Conservation (phyloP, 2,797 vertebrate genomes). For the Oreortyx pictus region DNA sequence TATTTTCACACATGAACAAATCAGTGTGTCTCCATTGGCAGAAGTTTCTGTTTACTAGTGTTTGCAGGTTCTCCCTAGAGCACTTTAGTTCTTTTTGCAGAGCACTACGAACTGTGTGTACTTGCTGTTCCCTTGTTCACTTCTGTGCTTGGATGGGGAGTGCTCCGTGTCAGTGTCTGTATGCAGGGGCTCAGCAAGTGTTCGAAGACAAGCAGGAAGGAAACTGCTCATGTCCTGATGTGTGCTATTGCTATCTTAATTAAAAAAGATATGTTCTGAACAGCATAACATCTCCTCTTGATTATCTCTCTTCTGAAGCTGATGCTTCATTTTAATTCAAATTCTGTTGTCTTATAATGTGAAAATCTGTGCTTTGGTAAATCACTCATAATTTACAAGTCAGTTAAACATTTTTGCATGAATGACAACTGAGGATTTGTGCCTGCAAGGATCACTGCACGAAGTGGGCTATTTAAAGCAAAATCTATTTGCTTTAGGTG, state of each 20-base stretch:
- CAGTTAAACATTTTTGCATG: neutral
- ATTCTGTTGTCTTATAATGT: neutral
- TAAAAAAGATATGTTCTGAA: neutral
- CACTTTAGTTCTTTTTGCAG: neutral
- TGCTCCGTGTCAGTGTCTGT: neutral
- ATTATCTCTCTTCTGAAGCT: neutral
- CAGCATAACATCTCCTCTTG: neutral
- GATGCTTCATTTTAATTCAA: constrained; percentile 8
- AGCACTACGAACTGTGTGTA: neutral
- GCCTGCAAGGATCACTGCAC: neutral
- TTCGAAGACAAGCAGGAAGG: neutral
- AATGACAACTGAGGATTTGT: constrained; percentile 32
- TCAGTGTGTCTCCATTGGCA: neutral
- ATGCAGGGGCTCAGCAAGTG: neutral
- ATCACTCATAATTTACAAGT: constrained; percentile 1
- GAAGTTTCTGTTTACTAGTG: neutral
- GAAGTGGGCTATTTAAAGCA: constrained; percentile 40
- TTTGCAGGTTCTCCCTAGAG: neutral
- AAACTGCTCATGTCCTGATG: neutral
- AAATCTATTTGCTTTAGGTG: constrained; percentile 25
- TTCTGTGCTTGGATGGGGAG: fast-evolving
- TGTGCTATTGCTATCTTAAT: neutral
- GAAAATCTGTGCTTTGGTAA: neutral
- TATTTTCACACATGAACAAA: neutral
- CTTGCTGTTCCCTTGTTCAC: neutral